Base-by-base conservation (phyloP, 2,797 vertebrate genomes). In the Myiothlypis coronata region DNA sequence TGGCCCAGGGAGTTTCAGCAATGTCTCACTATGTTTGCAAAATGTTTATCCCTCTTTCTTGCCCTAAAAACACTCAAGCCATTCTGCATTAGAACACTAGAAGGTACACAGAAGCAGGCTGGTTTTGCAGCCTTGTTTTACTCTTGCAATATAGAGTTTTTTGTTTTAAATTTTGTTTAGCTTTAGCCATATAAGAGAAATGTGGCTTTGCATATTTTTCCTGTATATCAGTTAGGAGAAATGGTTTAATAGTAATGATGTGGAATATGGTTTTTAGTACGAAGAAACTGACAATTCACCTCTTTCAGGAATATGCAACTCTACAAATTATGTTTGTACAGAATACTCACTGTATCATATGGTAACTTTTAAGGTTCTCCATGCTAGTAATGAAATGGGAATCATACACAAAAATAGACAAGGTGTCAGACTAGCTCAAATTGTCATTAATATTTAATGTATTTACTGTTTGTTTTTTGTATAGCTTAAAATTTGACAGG, bases 391-490 rank as follows among this genome's bases (percentile, higher is more conserved):
- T 92, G 70, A 96, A 92, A 88, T 55, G 44, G 23, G 43, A 91
- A 83, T 75, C 63, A 92, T 93, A 13, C 84, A 91, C 44, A 94
- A 95, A 94, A 94, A 93, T n/a, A 78, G 49, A 86, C 27, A 61
- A 85, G 93, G 82, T 55, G 92, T 91, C 83, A 90, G 89, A 95
- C 68, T 84, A 91, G 32, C 87, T 89, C 8, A 2, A 47, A 79
- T 83, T 87, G 61, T 63, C 78, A 89, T 94, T 56, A 96, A 97
- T 96, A 96, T 96, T 97, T 96, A 96, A 96, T 89, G 27, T 52
- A 89, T 87, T 75, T 94, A 44, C 83, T 82, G 61, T 93, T 96
- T 90, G 85, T 72, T 91, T 96, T 93, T 94, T 95, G 56, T 93
- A 70, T 84, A 87, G 56, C 69, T 93, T 90, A 96, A 97, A 96